A percentile compares a stretch with the other conserved stretches of the same genome.
phyloP scores from a whole-genome alignment of 2,113 vertebrate species.

The Oreochromis aureus region DNA sequence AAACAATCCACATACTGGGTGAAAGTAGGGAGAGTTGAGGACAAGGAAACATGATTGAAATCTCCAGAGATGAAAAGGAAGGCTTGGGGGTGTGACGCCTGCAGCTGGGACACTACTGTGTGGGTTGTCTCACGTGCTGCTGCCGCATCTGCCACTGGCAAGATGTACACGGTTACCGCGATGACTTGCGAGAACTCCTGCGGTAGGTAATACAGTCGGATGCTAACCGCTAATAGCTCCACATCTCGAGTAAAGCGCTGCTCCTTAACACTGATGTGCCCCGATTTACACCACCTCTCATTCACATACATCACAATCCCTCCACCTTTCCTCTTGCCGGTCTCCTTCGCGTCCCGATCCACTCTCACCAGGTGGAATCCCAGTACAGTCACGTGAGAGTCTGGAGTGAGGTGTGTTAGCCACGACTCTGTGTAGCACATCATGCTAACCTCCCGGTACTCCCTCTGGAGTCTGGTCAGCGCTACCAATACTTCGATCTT shows the following conservation, averaged over 20 bases:
- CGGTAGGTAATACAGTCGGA: background rate
- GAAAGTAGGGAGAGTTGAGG: background rate
- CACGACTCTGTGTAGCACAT: background rate
- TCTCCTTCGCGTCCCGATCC: accelerated
- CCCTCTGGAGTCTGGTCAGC: background rate
- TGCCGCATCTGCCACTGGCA: accelerated
- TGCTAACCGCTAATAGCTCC: background rate
- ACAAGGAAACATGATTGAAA: background rate
- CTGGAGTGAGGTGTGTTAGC: background rate
- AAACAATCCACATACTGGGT: background rate
- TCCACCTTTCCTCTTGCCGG: background rate
- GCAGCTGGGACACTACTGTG: background rate
- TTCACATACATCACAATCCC: background rate
- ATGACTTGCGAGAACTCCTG: no score
- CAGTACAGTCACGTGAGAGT: background rate
- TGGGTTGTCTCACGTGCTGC: no score
- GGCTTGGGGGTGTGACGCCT: background rate
- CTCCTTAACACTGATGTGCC: background rate
- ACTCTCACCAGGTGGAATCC: background rate
- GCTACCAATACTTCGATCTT: background rate
- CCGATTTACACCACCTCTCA: background rate
- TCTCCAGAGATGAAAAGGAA: no score
- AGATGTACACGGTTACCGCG: accelerated
- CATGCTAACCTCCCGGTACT: background rate
- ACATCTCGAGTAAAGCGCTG: background rate